Evolutionary conservation across 2,888 invertebrate species (phyloP).

Genomic region (Smittia sp.): DNA sequence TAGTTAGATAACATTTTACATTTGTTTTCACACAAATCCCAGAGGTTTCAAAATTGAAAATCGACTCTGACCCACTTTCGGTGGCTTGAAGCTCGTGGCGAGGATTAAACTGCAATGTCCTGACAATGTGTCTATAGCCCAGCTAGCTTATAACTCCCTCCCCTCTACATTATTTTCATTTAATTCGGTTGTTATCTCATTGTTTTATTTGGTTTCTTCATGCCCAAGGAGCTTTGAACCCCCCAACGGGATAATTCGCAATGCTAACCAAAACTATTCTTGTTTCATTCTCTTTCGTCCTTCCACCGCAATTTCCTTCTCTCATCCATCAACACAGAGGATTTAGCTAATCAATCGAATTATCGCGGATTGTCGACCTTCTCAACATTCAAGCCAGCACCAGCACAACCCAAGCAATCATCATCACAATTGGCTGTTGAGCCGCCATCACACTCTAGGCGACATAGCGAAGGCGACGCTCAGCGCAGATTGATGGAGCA

Average conservation of each 20-base stretch:
- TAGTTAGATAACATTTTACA: neutral
- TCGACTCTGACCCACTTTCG: neutral
- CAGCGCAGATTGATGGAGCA: slow-evolving; percentile 44
- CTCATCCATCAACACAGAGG: neutral
- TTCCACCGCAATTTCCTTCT: neutral
- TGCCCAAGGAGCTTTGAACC: neutral
- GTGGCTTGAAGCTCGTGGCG: neutral
- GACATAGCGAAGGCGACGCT: slow-evolving; percentile 65
- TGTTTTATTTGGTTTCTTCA: neutral
- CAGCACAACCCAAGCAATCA: slow-evolving; percentile 26
- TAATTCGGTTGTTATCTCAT: too few relatives aligned
- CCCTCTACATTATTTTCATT: neutral
- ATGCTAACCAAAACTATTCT: slow-evolving; percentile 8
- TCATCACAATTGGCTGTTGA: slow-evolving; percentile 43
- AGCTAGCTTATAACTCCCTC: neutral
- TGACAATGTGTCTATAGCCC: neutral
- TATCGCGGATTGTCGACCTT: slow-evolving; percentile 28
- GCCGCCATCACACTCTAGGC: slow-evolving; percentile 53
- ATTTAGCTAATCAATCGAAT: slow-evolving; percentile 40
- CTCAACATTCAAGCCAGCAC: slow-evolving; percentile 43
- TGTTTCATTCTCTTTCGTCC: neutral
- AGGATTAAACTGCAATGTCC: neutral
- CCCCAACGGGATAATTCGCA: neutral
- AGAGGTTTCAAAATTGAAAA: neutral
- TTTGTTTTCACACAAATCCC: neutral